Percentiles rank a stretch among this genome's conserved stretches.
phyloP scores from a whole-genome alignment of 2,113 vertebrate species.

The Burhinus bistriatus region DNA sequence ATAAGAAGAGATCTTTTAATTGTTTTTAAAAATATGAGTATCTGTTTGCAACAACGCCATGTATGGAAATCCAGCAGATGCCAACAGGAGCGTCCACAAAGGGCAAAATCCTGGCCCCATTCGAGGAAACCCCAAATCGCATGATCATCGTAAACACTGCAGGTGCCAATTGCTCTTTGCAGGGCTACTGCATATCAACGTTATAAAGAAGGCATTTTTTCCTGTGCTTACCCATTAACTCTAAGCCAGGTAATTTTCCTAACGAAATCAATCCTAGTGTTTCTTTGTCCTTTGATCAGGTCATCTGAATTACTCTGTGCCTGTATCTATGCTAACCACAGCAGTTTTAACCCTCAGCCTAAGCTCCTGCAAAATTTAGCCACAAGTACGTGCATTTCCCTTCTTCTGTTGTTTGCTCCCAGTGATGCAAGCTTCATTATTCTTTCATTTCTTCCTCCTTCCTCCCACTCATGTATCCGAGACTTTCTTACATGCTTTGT shows the following conservation, averaged over 20 bases:
- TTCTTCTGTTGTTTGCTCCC: conserved; percentile 23
- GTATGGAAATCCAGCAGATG: not conserved
- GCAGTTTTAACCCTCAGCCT: not conserved
- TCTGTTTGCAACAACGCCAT: not conserved
- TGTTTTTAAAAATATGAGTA: not conserved
- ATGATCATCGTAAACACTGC: rapidly evolving
- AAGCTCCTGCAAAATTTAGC: conserved; percentile 24
- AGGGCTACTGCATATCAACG: not conserved
- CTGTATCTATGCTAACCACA: not conserved
- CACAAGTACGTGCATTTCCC: not conserved
- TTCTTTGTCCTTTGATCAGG: conserved; percentile 12
- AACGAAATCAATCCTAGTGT: not conserved
- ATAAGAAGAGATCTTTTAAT: not conserved
- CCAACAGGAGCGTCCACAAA: not conserved
- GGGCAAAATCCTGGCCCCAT: not conserved
- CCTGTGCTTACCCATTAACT: not conserved
- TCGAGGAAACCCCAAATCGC: not conserved
- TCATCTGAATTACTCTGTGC: not conserved
- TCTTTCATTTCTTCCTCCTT: conserved; percentile 50
- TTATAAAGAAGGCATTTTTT: not conserved
- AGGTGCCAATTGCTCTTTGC: not conserved
- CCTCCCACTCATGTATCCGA: conserved; percentile 50
- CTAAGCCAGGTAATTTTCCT: not conserved
- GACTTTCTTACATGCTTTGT: conserved; percentile 44
- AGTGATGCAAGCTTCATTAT: conserved; percentile 51